Evolutionary conservation across 2,888 invertebrate genomes (phyloP).

Genomic region (Podabrus alpinus): DNA sequence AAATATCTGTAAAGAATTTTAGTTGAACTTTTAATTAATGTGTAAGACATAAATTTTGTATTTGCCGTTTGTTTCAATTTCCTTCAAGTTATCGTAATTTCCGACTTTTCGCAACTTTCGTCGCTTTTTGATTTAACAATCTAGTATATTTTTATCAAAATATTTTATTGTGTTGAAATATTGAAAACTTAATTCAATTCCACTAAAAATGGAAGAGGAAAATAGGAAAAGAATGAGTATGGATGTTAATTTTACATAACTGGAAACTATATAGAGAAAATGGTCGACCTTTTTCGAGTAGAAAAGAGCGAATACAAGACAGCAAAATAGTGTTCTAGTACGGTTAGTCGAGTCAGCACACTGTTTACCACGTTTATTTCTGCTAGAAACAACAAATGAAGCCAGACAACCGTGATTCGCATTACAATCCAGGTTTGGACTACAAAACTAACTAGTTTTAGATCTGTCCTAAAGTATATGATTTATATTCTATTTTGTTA

Average conservation of each 20-base stretch:
- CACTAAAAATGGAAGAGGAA: background rate
- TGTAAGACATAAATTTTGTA: background rate
- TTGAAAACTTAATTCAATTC: background rate
- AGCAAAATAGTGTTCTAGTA: slow-evolving; percentile 20
- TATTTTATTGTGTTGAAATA: background rate
- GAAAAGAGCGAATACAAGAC: slow-evolving; percentile 17
- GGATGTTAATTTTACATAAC: slow-evolving; percentile 15
- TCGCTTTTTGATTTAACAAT: background rate
- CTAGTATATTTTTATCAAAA: background rate
- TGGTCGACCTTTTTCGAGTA: slow-evolving; percentile 18
- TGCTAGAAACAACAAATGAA: slow-evolving; percentile 29
- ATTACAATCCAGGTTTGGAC: slow-evolving; percentile 22
- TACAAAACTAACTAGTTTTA: slow-evolving; percentile 24
- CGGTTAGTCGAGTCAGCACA: slow-evolving; percentile 27
- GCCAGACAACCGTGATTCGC: slow-evolving; percentile 29
- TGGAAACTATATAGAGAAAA: slow-evolving; percentile 16
- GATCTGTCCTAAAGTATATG: slow-evolving; percentile 8
- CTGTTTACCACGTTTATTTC: slow-evolving; percentile 30
- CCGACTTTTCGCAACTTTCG: background rate
- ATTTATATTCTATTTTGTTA: slow-evolving; percentile 5
- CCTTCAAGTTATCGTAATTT: background rate
- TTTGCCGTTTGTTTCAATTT: background rate
- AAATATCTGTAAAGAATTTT: background rate
- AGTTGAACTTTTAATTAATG: background rate
- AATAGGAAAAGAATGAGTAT: slow-evolving; percentile 1